Evolutionary conservation across 2,888 invertebrate genomes (phyloP).

Genomic region (Onchidella celtica): DNA sequence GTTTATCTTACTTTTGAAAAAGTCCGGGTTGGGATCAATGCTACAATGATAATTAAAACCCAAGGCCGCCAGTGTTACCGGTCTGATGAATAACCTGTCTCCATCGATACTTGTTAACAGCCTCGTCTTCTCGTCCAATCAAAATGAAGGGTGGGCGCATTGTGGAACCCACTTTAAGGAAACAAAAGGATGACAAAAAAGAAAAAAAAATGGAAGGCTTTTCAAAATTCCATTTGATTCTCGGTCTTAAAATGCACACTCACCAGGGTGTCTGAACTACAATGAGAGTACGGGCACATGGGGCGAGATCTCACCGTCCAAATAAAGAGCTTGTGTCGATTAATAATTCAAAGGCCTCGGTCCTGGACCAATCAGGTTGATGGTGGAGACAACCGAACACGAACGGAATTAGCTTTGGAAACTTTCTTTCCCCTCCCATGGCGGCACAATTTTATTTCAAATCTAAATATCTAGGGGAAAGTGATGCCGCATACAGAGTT

Average conservation of each 20-base stretch:
- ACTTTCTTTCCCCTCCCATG: slow-evolving; percentile 30
- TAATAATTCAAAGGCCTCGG: slow-evolving; percentile 45
- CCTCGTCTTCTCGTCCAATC: slow-evolving; percentile 31
- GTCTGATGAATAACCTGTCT: slow-evolving; percentile 26
- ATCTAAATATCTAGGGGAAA: not conserved
- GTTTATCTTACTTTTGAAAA: slow-evolving; percentile 31
- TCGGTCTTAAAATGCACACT: slow-evolving; percentile 43
- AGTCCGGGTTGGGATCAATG: slow-evolving; percentile 13
- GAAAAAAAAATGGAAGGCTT: slow-evolving; percentile 13
- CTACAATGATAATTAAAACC: slow-evolving; percentile 37
- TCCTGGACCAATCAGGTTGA: slow-evolving; percentile 41
- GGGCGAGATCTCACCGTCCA: slow-evolving; percentile 44
- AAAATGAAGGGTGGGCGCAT: slow-evolving; percentile 19
- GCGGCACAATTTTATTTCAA: slow-evolving; percentile 21
- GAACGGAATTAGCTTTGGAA: slow-evolving; percentile 39
- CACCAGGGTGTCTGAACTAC: slow-evolving; percentile 25
- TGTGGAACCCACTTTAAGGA: not conserved
- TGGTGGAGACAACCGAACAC: slow-evolving; percentile 29
- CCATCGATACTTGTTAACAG: slow-evolving; percentile 44
- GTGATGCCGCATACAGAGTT: slow-evolving; percentile 5
- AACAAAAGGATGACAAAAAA: too few species aligned
- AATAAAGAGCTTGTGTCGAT: slow-evolving; percentile 42
- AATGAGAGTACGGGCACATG: slow-evolving; percentile 27
- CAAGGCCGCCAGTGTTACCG: not conserved
- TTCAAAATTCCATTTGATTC: slow-evolving; percentile 37